phyloP scores from a whole-genome alignment of 2,797 vertebrate species.

The Balearica regulorum region DNA sequence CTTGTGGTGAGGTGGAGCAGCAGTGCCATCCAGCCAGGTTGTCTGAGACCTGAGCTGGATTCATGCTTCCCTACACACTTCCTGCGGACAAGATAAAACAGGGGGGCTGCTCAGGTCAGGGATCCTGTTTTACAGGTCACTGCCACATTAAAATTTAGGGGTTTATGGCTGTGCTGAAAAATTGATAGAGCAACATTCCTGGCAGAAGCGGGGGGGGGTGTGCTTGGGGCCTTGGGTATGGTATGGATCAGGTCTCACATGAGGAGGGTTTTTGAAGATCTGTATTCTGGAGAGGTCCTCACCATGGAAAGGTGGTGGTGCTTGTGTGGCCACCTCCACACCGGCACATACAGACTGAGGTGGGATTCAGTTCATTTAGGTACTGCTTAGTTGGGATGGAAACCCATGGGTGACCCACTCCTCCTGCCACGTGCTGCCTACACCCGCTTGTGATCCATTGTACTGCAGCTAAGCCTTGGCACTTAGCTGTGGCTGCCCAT shows the following conservation, averaged over 20 bases:
- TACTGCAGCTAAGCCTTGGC: background rate
- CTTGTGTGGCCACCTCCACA: background rate
- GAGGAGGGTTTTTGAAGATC: background rate
- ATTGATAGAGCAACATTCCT: background rate
- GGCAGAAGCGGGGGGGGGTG: background rate
- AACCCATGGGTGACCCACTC: background rate
- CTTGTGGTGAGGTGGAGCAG: background rate
- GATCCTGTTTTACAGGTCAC: background rate
- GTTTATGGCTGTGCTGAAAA: background rate
- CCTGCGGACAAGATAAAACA: background rate
- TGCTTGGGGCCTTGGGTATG: background rate
- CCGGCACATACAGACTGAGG: fast-evolving
- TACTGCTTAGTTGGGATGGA: background rate
- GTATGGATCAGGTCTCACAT: background rate
- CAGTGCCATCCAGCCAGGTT: background rate
- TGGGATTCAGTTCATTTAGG: background rate
- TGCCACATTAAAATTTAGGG: background rate
- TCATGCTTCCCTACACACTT: background rate
- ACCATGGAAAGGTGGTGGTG: background rate
- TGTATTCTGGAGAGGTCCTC: background rate
- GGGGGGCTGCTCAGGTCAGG: background rate
- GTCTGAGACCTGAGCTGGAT: background rate
- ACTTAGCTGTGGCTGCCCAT: background rate
- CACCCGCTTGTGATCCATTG: background rate
- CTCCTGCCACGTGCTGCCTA: fast-evolving